Percentiles rank a stretch among this genome's conserved stretches.
phyloP scores from a whole-genome alignment of 1,140 invertebrate genomes.

The Neodiprion lecontei region DNA sequence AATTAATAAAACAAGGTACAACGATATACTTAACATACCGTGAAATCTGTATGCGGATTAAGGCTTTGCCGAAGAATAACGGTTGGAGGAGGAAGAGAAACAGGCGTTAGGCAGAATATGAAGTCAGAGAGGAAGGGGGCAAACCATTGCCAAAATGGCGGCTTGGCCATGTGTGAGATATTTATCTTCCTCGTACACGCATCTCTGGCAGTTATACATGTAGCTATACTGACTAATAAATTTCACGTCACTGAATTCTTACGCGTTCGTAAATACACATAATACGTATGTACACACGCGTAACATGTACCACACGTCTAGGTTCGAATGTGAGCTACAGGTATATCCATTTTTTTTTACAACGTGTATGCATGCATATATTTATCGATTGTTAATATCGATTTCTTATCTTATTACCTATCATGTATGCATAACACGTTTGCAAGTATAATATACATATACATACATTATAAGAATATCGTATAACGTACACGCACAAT shows the following conservation, averaged over 20 bases:
- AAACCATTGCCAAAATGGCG: neutral
- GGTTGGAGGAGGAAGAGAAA: neutral
- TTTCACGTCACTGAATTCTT: constrained; percentile 5
- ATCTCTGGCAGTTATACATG: neutral
- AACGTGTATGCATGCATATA: neutral
- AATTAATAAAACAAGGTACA: too few species aligned
- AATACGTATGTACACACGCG: neutral
- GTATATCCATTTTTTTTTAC: neutral
- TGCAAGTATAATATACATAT: too few species aligned
- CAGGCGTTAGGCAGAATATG: neutral
- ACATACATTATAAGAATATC: too few species aligned
- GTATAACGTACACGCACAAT: too few species aligned
- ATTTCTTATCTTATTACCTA: neutral
- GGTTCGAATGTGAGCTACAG: too few species aligned
- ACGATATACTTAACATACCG: too few species aligned
- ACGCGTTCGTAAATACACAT: neutral
- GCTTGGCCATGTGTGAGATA: neutral
- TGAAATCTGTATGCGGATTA: neutral
- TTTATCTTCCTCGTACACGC: constrained; percentile 7
- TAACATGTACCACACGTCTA: neutral
- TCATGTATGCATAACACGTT: too few species aligned
- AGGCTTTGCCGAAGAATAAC: neutral
- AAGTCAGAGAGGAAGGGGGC: too few species aligned
- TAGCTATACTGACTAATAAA: neutral
- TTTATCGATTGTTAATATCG: neutral